Conservation (phyloP, 2,888 invertebrate genomes). For the Leucania comma region DNA sequence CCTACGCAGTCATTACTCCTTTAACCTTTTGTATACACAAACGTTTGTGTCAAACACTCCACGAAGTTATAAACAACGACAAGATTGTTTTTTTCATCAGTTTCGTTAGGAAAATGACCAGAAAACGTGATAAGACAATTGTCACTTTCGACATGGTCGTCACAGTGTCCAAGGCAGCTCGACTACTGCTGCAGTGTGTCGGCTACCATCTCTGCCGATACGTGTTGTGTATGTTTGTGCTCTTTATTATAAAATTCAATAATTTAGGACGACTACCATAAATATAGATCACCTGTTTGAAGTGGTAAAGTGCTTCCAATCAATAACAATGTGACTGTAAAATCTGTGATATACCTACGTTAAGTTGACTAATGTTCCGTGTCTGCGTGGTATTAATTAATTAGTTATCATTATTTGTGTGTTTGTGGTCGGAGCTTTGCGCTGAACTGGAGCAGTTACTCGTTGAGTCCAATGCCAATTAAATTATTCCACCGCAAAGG, state of each 20-base stretch:
- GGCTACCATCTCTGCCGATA: constrained; percentile 36
- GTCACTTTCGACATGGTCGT: constrained; percentile 69
- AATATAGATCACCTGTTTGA: constrained; percentile 16
- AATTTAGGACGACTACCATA: constrained; percentile 41
- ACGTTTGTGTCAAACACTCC: constrained; percentile 30
- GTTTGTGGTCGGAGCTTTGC: constrained; percentile 30
- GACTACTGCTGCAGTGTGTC: constrained; percentile 52
- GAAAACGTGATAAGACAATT: constrained; percentile 82
- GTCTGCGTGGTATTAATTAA: constrained; percentile 40
- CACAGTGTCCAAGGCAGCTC: constrained; percentile 44
- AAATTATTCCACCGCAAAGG: constrained; percentile 33
- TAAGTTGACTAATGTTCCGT: constrained; percentile 26
- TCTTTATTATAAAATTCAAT: constrained; percentile 43
- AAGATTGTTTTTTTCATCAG: constrained; percentile 41
- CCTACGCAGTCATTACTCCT: constrained; percentile 45
- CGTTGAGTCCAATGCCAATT: constrained; percentile 27
- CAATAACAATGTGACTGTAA: constrained; percentile 65
- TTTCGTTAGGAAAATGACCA: constrained; percentile 77
- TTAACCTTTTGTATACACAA: constrained; percentile 48
- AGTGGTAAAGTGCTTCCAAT: constrained; percentile 46
- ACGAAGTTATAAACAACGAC: constrained; percentile 43
- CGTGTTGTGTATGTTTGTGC: constrained; percentile 53
- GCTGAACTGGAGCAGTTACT: constrained; percentile 49
- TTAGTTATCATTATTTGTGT: constrained; percentile 28
- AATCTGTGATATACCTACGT: constrained; percentile 48